Conservation (phyloP, 2,797 vertebrate genomes). For the Muscicapa striata region DNA sequence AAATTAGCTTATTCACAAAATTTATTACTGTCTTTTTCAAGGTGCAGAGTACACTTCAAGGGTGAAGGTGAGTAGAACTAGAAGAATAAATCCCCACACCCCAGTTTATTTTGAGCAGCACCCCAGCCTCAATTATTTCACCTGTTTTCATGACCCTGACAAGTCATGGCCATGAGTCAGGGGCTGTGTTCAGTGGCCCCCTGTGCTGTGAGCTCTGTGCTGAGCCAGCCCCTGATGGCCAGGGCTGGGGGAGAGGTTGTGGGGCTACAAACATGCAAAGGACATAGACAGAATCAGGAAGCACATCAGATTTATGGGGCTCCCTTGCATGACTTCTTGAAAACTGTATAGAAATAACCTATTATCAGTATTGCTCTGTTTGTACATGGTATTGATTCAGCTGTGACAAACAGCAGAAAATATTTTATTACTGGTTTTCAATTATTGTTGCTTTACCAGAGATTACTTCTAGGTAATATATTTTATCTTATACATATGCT, state of each 20-base stretch:
- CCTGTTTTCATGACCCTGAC: background rate
- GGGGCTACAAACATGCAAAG: background rate
- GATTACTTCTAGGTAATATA: constrained; percentile 13
- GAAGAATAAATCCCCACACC: background rate
- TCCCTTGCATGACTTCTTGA: background rate
- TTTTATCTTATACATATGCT: background rate
- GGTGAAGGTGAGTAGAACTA: background rate
- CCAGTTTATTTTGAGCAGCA: background rate
- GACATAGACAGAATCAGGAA: background rate
- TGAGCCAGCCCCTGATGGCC: background rate
- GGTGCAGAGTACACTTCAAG: background rate
- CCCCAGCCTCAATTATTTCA: background rate
- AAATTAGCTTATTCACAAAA: background rate
- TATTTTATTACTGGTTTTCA: constrained; percentile 56
- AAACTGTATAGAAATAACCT: constrained; percentile 38
- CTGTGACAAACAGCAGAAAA: constrained; percentile 30
- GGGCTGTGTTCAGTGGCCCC: background rate
- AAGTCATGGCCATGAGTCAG: background rate
- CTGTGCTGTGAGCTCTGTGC: accelerated
- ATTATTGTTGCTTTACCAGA: constrained; percentile 19
- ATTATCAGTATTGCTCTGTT: constrained; percentile 52
- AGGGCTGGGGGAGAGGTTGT: background rate
- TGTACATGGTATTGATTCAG: constrained; percentile 66
- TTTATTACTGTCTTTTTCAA: background rate
- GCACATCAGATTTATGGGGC: background rate